phyloP scores from a whole-genome alignment of 2,113 vertebrate genomes.

The Cricetomys ansorgei region DNA sequence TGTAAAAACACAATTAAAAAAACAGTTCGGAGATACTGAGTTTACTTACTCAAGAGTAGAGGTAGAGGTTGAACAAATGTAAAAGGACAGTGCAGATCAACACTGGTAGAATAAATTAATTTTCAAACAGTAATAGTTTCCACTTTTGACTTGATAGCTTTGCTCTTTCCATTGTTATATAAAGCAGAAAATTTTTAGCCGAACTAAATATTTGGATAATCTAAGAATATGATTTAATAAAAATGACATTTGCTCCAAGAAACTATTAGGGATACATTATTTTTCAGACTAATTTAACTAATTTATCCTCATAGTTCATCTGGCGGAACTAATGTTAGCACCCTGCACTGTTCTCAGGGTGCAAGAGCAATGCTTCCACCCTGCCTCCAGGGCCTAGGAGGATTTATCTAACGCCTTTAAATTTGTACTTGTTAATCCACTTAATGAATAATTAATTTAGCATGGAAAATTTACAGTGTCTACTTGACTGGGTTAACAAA shows the following conservation, averaged over 20 bases:
- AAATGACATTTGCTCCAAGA: not conserved
- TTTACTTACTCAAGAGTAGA: not conserved
- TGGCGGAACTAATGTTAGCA: conserved; percentile 24
- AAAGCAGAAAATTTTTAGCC: not conserved
- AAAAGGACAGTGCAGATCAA: not conserved
- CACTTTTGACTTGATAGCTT: not conserved
- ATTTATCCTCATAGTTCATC: conserved; percentile 22
- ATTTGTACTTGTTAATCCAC: conserved; percentile 8
- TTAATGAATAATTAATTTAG: conserved; percentile 45
- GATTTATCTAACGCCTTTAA: conserved; percentile 13
- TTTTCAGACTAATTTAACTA: conserved; percentile 36
- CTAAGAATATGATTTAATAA: not conserved
- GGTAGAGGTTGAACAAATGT: not conserved
- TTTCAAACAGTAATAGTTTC: conserved; percentile 17
- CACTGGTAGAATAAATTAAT: not conserved
- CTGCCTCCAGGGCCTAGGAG: not conserved
- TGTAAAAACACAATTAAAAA: not conserved
- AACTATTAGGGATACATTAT: not conserved
- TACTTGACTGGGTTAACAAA: not conserved
- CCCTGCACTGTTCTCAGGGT: not conserved
- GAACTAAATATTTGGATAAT: conserved; percentile 45
- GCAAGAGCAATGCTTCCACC: not conserved
- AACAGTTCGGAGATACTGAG: not conserved
- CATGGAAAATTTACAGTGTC: not conserved
- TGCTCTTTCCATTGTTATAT: not conserved